Conservation (phyloP, 2,888 invertebrate species). For the Eupeodes luniger region DNA sequence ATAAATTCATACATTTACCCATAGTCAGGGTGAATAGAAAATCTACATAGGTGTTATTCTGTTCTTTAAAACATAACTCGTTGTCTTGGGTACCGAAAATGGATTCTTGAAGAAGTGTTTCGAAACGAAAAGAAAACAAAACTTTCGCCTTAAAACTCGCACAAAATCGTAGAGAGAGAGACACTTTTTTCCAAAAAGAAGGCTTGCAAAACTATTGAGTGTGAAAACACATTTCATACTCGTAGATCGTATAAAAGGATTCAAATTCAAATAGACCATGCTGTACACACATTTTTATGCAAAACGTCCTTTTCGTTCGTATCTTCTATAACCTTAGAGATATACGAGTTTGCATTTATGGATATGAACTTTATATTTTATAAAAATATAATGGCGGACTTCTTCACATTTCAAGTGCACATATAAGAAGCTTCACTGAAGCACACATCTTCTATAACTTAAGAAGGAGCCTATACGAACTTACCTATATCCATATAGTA, state of each 20-base stretch:
- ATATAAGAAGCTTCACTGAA: constrained; percentile 2
- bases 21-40: not conserved
- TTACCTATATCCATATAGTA: not conserved
- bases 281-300: not conserved
- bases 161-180: not conserved
- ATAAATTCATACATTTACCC: no score
- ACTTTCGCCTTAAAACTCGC: no score
- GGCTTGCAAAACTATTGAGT: constrained; percentile 46
- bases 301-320: not conserved
- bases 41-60: constrained; percentile 4
- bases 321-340: no score
- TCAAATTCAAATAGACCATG: constrained; percentile 18
- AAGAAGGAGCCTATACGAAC: not conserved
- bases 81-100: not conserved
- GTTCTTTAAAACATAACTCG: not conserved
- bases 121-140: no score
- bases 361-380: not conserved
- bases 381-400: not conserved
- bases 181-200: constrained; percentile 11
- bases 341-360: not conserved
- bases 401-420: constrained; percentile 25
- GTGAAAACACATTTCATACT: constrained; percentile 48
- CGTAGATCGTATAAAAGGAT: constrained; percentile 12
- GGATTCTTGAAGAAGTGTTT: no score
- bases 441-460: not conserved